Base-by-base conservation (phyloP, 2,888 invertebrate species). In the Synergus itoensis region DNA sequence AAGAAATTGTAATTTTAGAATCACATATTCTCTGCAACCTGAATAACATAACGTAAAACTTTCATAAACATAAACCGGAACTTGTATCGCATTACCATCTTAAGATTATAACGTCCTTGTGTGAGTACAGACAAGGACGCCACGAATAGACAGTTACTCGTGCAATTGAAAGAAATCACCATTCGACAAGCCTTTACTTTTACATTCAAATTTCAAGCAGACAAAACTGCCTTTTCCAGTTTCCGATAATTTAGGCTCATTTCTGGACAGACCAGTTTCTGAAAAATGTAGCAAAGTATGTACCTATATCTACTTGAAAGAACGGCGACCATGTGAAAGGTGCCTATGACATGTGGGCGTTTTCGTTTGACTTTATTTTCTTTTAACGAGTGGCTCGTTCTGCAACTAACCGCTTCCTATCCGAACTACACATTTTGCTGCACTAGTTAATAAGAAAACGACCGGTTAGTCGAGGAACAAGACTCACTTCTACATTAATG, bases 261-360 rank as follows among this genome's bases (percentile, higher is more conserved):
- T 73, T 73, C 73, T 12, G 53, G 16, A 36, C n/a, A 16, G 4
- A n/a, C 16, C 28, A 1, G 16, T 40, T 53, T 73, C 8, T 11
- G 28, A 73, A 69, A 73, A 73, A 73, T 73, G 73, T 16, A 57
- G 36, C 53, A 40, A 40, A 48, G 28, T 73, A 73, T 36, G 40
- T 53, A 53, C 48, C 41, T 76, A 40, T 7, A 60, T 41, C 57
- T 16, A 77, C 16, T 67, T 36, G 53, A 73, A 57, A 73, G 53
- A 77, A 57, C 36, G 36, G 60, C 60, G 63, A 57, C 76, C 77
- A 63, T 81, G 83, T 83, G 85, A 84, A 84, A 86, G 83, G 83
- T 65, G 63, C 53, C 73, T 43, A 73, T 65, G 69, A 78, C 84
- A 83, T 82, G 84, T 86, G 84, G 84, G 84, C 84, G 86, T 83